Conservation (phyloP, 23 tunicate genomes). For the Aplidium turbinatum region DNA sequence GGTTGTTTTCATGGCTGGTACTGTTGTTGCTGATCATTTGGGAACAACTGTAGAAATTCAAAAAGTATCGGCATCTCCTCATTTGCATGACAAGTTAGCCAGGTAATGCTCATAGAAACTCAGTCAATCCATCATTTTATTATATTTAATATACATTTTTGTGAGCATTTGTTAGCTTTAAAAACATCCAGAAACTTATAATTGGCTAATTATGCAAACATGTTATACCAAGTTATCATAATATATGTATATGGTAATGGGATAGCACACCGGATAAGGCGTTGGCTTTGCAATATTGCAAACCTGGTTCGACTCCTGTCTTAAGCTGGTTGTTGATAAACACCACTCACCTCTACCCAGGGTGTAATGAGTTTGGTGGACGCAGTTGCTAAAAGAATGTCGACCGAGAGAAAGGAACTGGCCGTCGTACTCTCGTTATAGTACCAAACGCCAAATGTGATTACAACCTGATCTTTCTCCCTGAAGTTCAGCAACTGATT, state of each 20-base stretch:
- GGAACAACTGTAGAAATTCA: slow-evolving; percentile 46
- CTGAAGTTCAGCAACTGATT: too few species aligned
- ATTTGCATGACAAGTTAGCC: slow-evolving; percentile 65
- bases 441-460: neutral
- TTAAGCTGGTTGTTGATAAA: too few species aligned
- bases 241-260: too few species aligned
- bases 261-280: too few species aligned
- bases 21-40: slow-evolving; percentile 47
- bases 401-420: too few species aligned
- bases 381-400: too few species aligned
- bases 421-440: neutral
- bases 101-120: too few species aligned
- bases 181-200: neutral
- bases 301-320: too few species aligned
- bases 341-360: too few species aligned
- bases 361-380: too few species aligned
- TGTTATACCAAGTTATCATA: too few species aligned
- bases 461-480: neutral
- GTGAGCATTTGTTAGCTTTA: neutral
- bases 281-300: too few species aligned
- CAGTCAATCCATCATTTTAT: neutral
- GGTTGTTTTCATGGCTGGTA: slow-evolving; percentile 87
- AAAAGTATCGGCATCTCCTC: slow-evolving; percentile 59
- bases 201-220: neutral
- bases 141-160: neutral